Base-by-base conservation (phyloP, 2,113 vertebrate species). In the Chloroceryle aenea region DNA sequence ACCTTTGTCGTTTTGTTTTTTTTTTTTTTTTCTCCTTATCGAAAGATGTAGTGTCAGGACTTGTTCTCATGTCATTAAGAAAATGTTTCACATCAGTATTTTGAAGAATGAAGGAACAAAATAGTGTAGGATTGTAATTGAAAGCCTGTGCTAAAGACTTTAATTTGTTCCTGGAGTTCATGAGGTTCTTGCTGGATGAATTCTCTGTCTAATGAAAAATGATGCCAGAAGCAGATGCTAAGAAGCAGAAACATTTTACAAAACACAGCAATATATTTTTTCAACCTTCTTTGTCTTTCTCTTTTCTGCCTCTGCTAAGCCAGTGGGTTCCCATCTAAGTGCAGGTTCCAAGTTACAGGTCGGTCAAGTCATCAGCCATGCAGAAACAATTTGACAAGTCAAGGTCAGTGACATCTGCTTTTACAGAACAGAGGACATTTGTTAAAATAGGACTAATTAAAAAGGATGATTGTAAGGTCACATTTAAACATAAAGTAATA, bases 321-420 rank as follows among this genome's bases (percentile, higher is more conserved):
- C 38, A 52, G 25, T 25, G 9, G 1, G 48, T 42, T 74, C 13
- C 8, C 18, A 42, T 34, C 18, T 36, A 62, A 77, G 14, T 1
- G 0, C 32, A 69, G 9, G 8, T 75, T 74, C 48, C 8, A 47
- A 40, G 38, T 64, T 45, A 76, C 45, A 61, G 40, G 6, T 11
- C 30, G 71, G 9, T 19, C 29, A 40, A 71, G 43, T 17, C 22
- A 43, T 18, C 3, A 12, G 15, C 26, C 14, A 38, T 0, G 0
- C 18, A 74, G 40, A 89, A 84, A 56, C 12, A 47, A 17, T 81
- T 42, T 55, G 13, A n/a, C 20, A 43, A 62, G 6, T 20, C 40
- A 72, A 55, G 23, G 25, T 67, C 32, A 40, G 43, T 64, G 25
- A 68, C 21, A 58, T 12, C 27, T 62, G 10, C 23, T 62, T 90